Conservation (phyloP, 2,113 vertebrate species). For the Sclerurus mexicanus region DNA sequence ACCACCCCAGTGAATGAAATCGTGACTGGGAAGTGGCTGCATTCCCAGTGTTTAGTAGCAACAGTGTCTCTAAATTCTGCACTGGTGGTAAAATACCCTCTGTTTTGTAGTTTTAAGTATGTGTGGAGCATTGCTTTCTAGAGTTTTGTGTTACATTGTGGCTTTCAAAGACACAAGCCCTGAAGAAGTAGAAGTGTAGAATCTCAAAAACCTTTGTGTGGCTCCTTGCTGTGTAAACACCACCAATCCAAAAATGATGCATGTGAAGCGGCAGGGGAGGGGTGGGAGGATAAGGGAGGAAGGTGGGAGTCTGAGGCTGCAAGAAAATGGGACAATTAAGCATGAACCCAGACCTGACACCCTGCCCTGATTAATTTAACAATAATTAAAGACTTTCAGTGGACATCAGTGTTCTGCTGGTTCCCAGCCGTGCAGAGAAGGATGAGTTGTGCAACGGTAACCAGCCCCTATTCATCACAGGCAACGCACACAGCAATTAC, state of each 20-base stretch:
- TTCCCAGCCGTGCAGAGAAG: slow-evolving; percentile 4
- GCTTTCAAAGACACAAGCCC: neutral
- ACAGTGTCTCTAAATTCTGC: neutral
- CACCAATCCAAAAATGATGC: neutral
- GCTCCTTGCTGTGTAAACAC: neutral
- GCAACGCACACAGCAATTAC: slow-evolving; percentile 37
- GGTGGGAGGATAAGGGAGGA: neutral
- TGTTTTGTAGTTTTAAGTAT: neutral
- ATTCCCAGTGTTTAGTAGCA: neutral
- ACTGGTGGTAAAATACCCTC: neutral
- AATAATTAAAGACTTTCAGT: slow-evolving; percentile 38
- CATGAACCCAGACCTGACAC: slow-evolving; percentile 8
- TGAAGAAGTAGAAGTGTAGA: neutral
- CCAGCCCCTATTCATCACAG: slow-evolving; percentile 45
- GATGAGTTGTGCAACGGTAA: slow-evolving; percentile 10
- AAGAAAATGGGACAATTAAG: slow-evolving; percentile 30
- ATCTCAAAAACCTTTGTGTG: neutral
- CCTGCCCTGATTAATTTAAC: slow-evolving; percentile 52
- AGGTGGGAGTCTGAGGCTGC: neutral
- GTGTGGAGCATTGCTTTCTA: neutral
- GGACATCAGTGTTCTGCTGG: neutral
- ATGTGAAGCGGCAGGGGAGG: neutral
- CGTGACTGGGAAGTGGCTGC: neutral
- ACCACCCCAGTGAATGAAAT: neutral
- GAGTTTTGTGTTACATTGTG: neutral